These are phyloP conservation scores for Crenuchus spilurus DNA, from an alignment of 2,797 vertebrate species.

Conservation along the genomic window DNA sequence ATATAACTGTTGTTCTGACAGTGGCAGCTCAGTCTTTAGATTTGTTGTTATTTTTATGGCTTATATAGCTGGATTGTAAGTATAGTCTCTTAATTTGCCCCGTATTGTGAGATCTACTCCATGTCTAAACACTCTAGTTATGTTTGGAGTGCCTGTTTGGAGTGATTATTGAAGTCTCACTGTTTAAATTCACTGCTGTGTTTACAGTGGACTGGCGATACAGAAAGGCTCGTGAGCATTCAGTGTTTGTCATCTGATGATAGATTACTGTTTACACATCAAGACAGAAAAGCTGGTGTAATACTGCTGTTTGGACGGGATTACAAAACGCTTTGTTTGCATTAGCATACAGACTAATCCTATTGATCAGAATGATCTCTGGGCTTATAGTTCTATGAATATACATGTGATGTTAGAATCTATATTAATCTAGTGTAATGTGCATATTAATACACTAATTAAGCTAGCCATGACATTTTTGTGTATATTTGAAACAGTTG, in stretches of 20 bases:
- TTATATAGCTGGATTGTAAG: neutral
- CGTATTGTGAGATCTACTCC: neutral
- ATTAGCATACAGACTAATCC: conserved; percentile 50
- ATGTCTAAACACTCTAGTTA: neutral
- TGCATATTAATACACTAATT: conserved; percentile 10
- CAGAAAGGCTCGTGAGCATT: conserved; percentile 19
- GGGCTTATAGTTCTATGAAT: conserved; percentile 47
- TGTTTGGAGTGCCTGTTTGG: neutral
- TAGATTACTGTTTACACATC: conserved; percentile 33
- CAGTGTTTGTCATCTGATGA: conserved; percentile 40
- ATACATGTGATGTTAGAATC: conserved; percentile 38
- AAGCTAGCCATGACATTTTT: neutral
- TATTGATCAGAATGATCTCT: conserved; percentile 43
- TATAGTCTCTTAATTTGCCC: neutral
- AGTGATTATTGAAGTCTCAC: neutral
- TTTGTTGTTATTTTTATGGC: no score
- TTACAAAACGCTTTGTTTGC: conserved; percentile 52
- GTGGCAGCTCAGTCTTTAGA: no score
- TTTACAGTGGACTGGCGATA: conserved; percentile 20
- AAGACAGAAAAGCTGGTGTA: conserved; percentile 35
- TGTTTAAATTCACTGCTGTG: conserved; percentile 15
- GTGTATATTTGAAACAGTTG: neutral
- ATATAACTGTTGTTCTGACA: no score
- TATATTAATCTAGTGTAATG: conserved; percentile 35
- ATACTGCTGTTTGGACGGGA: conserved; percentile 45